Evolutionary conservation across 1,140 invertebrate genomes (phyloP).

Genomic region (Nylanderia fulva): DNA sequence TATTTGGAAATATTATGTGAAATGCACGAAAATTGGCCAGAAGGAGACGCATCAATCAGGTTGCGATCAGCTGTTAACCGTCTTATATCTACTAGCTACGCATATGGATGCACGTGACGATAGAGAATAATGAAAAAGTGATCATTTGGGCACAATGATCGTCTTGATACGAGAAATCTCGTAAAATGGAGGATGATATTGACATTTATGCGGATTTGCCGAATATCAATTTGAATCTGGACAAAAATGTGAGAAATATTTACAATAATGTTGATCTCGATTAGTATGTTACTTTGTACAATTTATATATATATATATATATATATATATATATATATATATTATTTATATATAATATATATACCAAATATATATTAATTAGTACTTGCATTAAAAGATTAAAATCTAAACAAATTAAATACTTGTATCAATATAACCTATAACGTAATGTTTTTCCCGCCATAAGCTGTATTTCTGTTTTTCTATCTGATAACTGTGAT

Average conservation of each 20-base stretch:
- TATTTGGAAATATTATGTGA: too few species aligned
- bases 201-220: conserved; percentile 82
- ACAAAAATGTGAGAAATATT: conserved; percentile 64
- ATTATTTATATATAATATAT: too few species aligned
- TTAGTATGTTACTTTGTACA: neutral
- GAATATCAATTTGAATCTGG: conserved; percentile 51
- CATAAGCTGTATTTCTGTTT: neutral
- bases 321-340: too few species aligned
- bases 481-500: neutral
- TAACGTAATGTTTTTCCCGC: neutral
- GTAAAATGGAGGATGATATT: conserved; percentile 79
- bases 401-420: conserved; percentile 45
- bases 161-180: neutral
- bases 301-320: too few species aligned
- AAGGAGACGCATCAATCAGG: too few species aligned
- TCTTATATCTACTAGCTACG: neutral
- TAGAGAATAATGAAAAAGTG: neutral
- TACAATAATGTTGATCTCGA: neutral
- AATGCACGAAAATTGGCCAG: too few species aligned
- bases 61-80: neutral
- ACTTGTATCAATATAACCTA: neutral
- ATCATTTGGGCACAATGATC: neutral
- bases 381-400: conserved; percentile 5
- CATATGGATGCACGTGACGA: too few species aligned
- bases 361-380: neutral